Conservation (phyloP, 2,797 vertebrate genomes). For the Vespertilio murinus region DNA sequence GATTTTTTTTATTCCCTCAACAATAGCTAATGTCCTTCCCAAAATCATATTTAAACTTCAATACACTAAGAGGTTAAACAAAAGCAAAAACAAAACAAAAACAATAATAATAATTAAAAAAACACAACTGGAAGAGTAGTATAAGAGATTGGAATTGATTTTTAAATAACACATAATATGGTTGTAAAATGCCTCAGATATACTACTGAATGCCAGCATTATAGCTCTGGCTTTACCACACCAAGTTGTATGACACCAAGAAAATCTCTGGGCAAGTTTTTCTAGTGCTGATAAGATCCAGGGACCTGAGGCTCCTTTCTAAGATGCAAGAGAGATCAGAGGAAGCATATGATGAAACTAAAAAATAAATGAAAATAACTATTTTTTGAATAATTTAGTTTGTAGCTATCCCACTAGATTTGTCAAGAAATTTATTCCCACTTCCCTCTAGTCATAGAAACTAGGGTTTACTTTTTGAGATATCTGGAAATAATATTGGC, state of each 20-base stretch:
- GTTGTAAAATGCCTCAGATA: neutral
- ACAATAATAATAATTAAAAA: neutral
- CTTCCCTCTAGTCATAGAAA: neutral
- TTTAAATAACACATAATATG: neutral
- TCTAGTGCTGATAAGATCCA: neutral
- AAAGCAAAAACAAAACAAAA: neutral
- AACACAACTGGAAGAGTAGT: neutral
- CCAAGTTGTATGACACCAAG: neutral
- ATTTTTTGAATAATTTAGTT: constrained; percentile 53
- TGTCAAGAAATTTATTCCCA: neutral
- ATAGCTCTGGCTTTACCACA: neutral
- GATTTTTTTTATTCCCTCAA: neutral
- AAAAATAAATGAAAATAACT: constrained; percentile 27
- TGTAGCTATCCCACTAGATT: constrained; percentile 21
- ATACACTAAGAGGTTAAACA: neutral
- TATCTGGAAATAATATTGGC: constrained; percentile 25
- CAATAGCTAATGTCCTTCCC: neutral
- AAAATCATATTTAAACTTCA: neutral
- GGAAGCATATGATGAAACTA: neutral
- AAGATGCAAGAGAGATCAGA: neutral
- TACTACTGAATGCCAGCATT: neutral
- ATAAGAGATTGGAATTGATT: neutral
- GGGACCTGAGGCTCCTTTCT: neutral
- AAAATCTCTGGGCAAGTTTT: neutral
- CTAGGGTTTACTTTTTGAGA: constrained; percentile 25